These are phyloP conservation scores for Streblospio benedicti DNA, from an alignment of 1,140 invertebrate species.

Conservation along the genomic window DNA sequence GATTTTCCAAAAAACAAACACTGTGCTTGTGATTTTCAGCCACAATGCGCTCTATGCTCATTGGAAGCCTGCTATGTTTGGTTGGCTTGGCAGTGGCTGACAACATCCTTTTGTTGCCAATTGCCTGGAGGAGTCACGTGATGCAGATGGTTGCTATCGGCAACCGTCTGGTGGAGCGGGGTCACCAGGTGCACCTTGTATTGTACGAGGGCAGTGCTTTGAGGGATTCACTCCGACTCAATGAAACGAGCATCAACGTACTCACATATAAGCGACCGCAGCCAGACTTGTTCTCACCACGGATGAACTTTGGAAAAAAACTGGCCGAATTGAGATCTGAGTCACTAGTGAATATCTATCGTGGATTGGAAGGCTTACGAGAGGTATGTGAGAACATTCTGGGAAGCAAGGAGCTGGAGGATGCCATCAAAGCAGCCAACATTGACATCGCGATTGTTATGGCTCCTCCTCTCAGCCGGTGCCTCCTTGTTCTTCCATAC, in stretches of 20 bases:
- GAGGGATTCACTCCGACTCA: not conserved
- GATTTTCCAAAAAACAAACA: no score
- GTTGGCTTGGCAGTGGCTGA: no score
- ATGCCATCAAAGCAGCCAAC: slow-evolving; percentile 12
- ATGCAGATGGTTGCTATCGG: not conserved
- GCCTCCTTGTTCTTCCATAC: not conserved
- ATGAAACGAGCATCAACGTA: not conserved
- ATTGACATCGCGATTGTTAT: slow-evolving; percentile 26
- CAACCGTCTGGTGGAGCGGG: not conserved
- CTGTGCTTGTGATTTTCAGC: no score
- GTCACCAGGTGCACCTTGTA: not conserved
- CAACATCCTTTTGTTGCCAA: not conserved
- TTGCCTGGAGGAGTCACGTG: not conserved
- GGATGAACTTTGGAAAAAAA: no score
- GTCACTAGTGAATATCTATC: no score
- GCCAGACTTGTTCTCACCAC: not conserved
- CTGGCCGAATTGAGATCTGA: no score
- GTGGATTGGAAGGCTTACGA: no score
- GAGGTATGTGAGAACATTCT: not conserved
- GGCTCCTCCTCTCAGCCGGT: not conserved
- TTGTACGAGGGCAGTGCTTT: not conserved
- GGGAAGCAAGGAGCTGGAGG: not conserved
- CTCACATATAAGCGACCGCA: not conserved
- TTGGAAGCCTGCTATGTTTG: no score
- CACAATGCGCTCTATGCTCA: no score